A percentile compares a stretch with the other conserved stretches of the same genome.
Conservation (phyloP, 2,888 invertebrate species). For the Himalopsyche kuldschensis region DNA sequence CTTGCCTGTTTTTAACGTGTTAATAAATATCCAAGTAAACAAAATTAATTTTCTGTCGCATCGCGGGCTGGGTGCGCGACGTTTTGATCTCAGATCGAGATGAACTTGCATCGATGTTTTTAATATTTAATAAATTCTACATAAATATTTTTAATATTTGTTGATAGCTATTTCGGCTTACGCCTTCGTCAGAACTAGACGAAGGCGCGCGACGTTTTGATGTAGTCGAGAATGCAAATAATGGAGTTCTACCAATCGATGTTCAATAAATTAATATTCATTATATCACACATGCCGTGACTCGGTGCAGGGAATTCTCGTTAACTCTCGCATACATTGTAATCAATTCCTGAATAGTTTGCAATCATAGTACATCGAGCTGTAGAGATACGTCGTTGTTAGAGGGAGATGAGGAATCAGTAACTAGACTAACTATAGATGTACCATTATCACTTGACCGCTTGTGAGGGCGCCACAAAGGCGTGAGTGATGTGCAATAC, state of each 20-base stretch:
- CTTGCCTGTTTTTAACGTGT: background rate
- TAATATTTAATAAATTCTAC: no score
- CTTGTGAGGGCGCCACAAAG: no score
- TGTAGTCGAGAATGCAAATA: background rate
- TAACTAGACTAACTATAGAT: no score
- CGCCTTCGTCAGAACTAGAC: no score
- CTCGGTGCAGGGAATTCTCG: background rate
- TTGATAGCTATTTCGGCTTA: no score
- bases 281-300: background rate
- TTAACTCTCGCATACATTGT: background rate
- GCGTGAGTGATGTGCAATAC: no score
- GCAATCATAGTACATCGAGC: background rate
- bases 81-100: background rate
- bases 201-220: background rate
- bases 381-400: no score
- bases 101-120: no score
- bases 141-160: no score
- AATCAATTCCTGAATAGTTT: background rate
- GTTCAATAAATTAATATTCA: background rate
- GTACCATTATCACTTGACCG: no score
- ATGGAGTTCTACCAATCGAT: background rate
- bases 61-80: background rate
- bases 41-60: background rate
- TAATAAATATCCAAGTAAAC: background rate
- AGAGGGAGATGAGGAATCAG: no score